Conservation (phyloP, 2,888 invertebrate species). For the Leptarthrus brevirostris region DNA sequence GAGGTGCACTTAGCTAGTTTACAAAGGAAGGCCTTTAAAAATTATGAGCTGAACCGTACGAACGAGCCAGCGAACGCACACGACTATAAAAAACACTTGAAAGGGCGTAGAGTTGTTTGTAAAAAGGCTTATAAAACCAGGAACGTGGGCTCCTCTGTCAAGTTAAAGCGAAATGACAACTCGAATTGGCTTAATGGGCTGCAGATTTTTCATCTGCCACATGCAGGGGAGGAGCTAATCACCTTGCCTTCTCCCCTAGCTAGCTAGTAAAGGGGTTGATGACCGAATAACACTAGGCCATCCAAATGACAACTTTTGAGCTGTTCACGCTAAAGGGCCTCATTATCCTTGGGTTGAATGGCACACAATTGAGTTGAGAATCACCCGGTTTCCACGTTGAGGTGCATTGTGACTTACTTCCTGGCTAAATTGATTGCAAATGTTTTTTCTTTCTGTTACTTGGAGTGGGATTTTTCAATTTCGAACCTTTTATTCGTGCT, state of each 20-base stretch:
- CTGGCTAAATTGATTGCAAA: conserved; percentile 32
- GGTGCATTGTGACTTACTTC: conserved; percentile 20
- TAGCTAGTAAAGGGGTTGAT: conserved; percentile 11
- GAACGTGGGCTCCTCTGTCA: conserved; percentile 5
- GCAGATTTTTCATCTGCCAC: conserved; percentile 36
- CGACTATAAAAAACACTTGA: conserved; percentile 14
- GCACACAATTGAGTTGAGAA: conserved; percentile 27
- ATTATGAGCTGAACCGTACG: conserved; percentile 23
- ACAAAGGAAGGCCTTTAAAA: conserved; percentile 40
- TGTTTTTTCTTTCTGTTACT: conserved; percentile 13
- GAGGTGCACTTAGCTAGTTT: conserved; percentile 43
- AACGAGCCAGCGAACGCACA: neutral
- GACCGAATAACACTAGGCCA: conserved; percentile 41
- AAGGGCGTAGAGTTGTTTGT: conserved; percentile 27
- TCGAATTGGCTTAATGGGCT: conserved; percentile 45
- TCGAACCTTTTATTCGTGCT: conserved; percentile 19
- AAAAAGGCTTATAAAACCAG: conserved; percentile 18
- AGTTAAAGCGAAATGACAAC: conserved; percentile 36
- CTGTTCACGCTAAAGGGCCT: conserved; percentile 6
- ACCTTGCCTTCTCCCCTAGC: neutral
- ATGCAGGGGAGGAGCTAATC: conserved; percentile 36
- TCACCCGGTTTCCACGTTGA: conserved; percentile 24
- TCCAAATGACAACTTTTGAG: conserved; percentile 32
- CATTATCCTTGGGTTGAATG: conserved; percentile 12
- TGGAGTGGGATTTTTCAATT: conserved; percentile 28